A percentile compares a stretch with the other conserved stretches of the same genome.
Conservation (phyloP, 2,888 invertebrate species). For the Drosophila paracracens region DNA sequence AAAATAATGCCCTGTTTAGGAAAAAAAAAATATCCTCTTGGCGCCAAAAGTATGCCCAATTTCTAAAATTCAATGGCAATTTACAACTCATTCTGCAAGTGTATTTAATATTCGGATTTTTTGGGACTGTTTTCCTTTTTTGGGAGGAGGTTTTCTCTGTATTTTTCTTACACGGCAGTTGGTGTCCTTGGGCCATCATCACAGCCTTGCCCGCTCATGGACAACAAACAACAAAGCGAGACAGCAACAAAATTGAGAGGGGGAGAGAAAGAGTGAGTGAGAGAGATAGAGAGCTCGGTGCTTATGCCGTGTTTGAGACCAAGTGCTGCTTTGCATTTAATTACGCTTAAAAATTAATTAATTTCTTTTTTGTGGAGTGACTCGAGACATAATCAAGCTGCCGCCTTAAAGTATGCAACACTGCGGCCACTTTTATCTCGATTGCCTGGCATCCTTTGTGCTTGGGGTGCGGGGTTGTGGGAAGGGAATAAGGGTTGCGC, state of each 20-base stretch:
- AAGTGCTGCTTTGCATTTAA: conserved; percentile 79
- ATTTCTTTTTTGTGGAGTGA: conserved; percentile 78
- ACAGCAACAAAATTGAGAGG: not conserved
- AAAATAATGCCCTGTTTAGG: no score
- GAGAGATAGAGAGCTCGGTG: conserved; percentile 31
- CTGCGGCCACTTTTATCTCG: conserved; percentile 66
- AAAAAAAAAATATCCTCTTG: not conserved
- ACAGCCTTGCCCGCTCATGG: conserved; percentile 4
- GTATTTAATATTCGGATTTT: conserved; percentile 7
- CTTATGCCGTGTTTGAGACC: conserved; percentile 37
- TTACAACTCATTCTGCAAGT: not conserved
- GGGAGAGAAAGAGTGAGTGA: not conserved
- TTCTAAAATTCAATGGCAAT: not conserved
- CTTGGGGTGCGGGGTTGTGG: not conserved
- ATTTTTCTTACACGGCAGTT: conserved; percentile 15
- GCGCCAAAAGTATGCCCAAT: not conserved
- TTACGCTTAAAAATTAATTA: conserved; percentile 80
- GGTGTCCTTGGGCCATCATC: conserved; percentile 45
- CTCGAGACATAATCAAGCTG: conserved; percentile 78
- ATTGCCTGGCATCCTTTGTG: conserved; percentile 55
- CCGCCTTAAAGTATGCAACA: conserved; percentile 73
- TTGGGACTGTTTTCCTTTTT: conserved; percentile 3
- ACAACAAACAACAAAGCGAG: not conserved
- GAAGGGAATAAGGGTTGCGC: conserved; percentile 41
- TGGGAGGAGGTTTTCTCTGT: not conserved